phyloP scores from a whole-genome alignment of 2,888 invertebrate species.

The Bugulina stolonifera region DNA sequence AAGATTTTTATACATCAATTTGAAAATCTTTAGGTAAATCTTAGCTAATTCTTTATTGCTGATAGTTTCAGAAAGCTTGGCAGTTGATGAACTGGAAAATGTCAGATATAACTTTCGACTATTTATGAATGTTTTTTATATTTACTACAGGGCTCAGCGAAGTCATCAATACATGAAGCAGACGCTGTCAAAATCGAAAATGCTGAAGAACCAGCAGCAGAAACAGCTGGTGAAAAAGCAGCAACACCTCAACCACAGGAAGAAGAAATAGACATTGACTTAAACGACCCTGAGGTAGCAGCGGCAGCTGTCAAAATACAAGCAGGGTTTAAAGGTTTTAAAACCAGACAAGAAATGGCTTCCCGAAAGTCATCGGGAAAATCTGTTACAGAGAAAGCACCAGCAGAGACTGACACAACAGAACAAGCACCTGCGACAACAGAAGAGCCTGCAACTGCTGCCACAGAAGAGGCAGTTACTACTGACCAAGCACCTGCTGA shows the following conservation, averaged over 20 bases:
- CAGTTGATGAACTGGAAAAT: neutral
- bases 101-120: neutral
- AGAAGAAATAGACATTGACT: constrained; percentile 32
- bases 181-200: neutral
- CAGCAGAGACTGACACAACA: neutral
- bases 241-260: neutral
- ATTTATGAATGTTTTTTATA: neutral
- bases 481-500: neutral
- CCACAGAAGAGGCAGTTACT: constrained; percentile 65
- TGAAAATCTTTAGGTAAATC: too few relatives aligned
- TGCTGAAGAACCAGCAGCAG: neutral
- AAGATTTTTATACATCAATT: too few relatives aligned
- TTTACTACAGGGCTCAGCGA: constrained; percentile 14
- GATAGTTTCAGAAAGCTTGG: neutral
- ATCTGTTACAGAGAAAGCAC: neutral
- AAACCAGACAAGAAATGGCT: constrained; percentile 36
- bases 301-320: constrained; percentile 30
- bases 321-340: constrained; percentile 40
- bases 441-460: constrained; percentile 59
- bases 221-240: constrained; percentile 14
- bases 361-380: neutral
- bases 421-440: neutral
- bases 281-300: constrained; percentile 37
- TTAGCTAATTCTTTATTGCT: too few relatives aligned
- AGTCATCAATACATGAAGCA: neutral